Evolutionary conservation across 2,113 vertebrate genomes (phyloP), one percentile per base, ranked within the genome.

Genomic region (Neoarius graeffei): DNA sequence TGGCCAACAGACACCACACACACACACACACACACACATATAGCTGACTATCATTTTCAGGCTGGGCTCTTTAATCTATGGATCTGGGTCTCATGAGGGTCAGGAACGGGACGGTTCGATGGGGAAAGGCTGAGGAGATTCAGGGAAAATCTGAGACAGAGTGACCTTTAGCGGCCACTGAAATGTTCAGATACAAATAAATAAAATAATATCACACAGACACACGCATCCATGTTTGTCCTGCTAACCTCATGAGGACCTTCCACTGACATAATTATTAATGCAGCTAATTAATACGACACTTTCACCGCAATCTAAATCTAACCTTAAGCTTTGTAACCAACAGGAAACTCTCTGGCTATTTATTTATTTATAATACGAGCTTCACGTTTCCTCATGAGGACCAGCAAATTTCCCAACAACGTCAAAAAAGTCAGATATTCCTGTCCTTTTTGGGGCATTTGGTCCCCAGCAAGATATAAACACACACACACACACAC

Each of bases 111-210:
- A 59, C 0, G 17, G 64, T 59, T 82, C 15, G 35, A 71, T 52
- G 30, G 54, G 15, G 35, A 74, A 83, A 54, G 67, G 67, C 67
- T 23, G 77, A 57, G 77, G 30, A 80, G 30, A 19, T 81, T 86
- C 27, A 66, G 20, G 20, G 42, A 66, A 66, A 8, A 81, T 86
- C 64, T 81, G 60, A 86, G 50, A 52, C 76, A 52, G 62, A 57
- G 13, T 69, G 77, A 86, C 77, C 79, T 86, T 86, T 59, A 81
- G 76, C 27, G 77, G 76, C 56, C n/a, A 54, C 85, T 54, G 56
- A 86, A 80, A 86, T 86, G 48, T 64, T 81, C 19, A 7, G n/a
- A 86, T 64, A 86, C 48, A 59, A 81, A 81, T 81, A 42, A 42
- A 42, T 42, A 42, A 42, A 42, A n/a, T 57, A 57, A 27, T 57